Percentiles rank a stretch among this genome's conserved stretches.
Conservation (phyloP, 2,113 vertebrate species). For the Desmodus rotundus region DNA sequence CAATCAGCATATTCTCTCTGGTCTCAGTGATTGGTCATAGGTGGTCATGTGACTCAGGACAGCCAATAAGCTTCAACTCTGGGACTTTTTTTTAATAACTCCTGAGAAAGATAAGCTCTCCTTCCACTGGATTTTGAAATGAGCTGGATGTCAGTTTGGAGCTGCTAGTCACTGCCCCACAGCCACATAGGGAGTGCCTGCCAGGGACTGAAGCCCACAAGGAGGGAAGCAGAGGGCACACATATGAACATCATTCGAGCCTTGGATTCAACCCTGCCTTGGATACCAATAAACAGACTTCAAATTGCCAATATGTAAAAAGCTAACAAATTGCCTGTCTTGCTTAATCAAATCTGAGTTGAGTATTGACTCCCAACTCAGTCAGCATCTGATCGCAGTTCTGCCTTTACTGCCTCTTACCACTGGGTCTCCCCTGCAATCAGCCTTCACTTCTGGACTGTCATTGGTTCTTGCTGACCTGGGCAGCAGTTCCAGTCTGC, state of each 20-base stretch:
- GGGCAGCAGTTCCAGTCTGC: not conserved
- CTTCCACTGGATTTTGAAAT: not conserved
- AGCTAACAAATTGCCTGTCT: not conserved
- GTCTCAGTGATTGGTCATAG: not conserved
- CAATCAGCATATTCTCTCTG: not conserved
- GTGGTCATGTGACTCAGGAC: not conserved
- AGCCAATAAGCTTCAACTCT: not conserved
- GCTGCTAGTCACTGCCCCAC: not conserved
- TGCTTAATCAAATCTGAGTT: not conserved
- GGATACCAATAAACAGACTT: not conserved
- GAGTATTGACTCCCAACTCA: not conserved
- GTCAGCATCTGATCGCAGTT: not conserved
- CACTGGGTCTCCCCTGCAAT: no score
- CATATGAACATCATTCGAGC: not conserved
- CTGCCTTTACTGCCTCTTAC: not conserved
- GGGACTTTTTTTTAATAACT: not conserved
- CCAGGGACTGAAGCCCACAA: not conserved
- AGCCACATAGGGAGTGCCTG: rapidly evolving
- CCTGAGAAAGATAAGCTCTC: not conserved
- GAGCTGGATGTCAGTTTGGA: not conserved
- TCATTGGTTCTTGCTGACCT: not conserved
- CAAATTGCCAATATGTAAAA: not conserved
- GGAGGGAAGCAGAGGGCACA: not conserved
- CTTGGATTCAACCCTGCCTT: not conserved
- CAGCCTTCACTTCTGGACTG: not conserved